Base-by-base conservation (phyloP, 2,888 invertebrate genomes). In the Eucriotettix oculatus region DNA sequence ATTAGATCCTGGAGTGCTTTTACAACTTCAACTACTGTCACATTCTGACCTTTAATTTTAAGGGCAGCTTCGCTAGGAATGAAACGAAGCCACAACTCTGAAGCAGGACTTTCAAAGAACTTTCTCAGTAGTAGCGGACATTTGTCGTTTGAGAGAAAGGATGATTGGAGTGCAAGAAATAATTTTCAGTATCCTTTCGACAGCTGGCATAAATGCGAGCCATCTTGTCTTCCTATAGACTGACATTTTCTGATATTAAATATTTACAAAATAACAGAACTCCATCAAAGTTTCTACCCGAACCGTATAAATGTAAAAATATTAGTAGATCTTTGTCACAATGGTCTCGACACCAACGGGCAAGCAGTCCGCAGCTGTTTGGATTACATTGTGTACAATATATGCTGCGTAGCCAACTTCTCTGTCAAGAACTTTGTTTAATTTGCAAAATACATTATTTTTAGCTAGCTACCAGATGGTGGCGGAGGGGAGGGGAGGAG, bases 171-270 rank as follows among this genome's bases (percentile, higher is more conserved):
- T 54, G 63, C 62, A 42, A 57, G 57, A 64, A 65, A 68, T 60
- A n/a, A 70, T 63, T 61, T 68, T 54, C 52, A 70, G 62, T 52
- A 71, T 60, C 62, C 68, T 64, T 60, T 69, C 67, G 10, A 70
- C 57, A 40, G 67, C 67, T 42, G 69, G 68, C 59, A 67, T 56
- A 58, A 69, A 57, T 54, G 66, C 61, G 52, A 68, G 65, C 65
- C 65, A 68, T 61, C 67, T 59, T 40, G 66, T 68, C 54, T 66
- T 68, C 52, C 65, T 65, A 58, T 68, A 65, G n/a, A 63, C 62
- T 17, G 68, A 56, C 17, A 70, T 44, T 61, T 65, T 66, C 63
- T 65, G 64, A 61, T 69, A 70, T 63, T 66, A 62, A 68, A 71
- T 16, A n/a, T 53, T 16, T 16, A 3, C 53, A 53, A 16, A n/a